Evolutionary conservation across 53 echinoderm and acorn worm species (phyloP).

Genomic region (Luidia sarsii): DNA sequence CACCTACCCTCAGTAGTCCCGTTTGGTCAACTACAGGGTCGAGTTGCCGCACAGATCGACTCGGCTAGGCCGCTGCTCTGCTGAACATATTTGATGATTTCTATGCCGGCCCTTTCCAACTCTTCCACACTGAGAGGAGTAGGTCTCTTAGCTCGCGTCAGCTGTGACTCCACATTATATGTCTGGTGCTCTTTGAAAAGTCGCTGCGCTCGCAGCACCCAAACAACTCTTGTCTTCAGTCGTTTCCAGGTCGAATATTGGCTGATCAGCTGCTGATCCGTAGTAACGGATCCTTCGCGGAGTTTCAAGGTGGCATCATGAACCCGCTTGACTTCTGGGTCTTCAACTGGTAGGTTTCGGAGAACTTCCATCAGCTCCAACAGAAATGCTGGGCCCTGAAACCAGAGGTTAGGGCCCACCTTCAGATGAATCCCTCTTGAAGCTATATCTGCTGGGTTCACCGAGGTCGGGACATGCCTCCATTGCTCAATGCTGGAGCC

Average conservation of each 20-base stretch:
- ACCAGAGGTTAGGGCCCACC: constrained; percentile 1
- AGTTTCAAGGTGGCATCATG: neutral
- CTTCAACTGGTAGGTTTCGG: too few relatives aligned
- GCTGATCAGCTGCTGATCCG: constrained; percentile 11
- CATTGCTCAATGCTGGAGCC: constrained; percentile 44
- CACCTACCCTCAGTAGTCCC: constrained; percentile 54
- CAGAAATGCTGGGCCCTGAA: constrained; percentile 47
- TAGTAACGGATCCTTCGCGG: constrained; percentile 9
- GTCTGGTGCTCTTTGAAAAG: neutral
- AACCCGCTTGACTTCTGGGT: constrained; percentile 48
- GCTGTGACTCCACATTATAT: neutral
- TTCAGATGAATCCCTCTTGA: constrained; percentile 21
- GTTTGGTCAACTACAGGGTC: constrained; percentile 42
- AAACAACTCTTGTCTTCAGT: constrained; percentile 55
- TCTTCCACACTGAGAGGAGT: constrained; percentile 13
- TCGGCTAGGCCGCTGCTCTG: neutral
- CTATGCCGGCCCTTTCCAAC: constrained; percentile 16
- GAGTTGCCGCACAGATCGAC: constrained; percentile 16
- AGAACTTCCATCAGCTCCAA: constrained; percentile 13
- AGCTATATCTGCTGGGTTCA: constrained; percentile 61
- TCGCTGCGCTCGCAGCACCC: constrained; percentile 53
- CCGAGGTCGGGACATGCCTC: constrained; percentile 50
- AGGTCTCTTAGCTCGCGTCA: neutral
- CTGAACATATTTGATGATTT: constrained; percentile 18
- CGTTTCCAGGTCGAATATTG: constrained; percentile 47